Conservation (phyloP, 37 sponge, comb jelly and placozoan species). For the Mnemiopsis leidyi region DNA sequence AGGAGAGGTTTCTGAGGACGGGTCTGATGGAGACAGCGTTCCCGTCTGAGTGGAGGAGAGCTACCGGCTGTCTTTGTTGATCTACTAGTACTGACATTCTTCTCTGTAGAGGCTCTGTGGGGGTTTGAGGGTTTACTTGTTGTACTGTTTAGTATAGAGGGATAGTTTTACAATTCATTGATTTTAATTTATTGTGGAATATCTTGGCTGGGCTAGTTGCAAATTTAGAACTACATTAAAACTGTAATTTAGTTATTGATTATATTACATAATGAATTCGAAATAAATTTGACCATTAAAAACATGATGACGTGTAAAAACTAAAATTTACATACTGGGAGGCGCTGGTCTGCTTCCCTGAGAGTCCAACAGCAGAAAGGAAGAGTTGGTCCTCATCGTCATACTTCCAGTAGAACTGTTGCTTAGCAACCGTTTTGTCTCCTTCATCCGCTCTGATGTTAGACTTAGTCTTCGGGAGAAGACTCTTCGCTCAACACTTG, state of each 20-base stretch:
- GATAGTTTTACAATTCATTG: neutral
- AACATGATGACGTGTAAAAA: too few species aligned
- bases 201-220: too few species aligned
- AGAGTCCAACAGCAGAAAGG: neutral
- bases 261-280: too few species aligned
- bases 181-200: too few species aligned
- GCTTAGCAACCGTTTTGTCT: neutral
- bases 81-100: neutral
- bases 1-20: neutral
- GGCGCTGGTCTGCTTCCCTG: neutral
- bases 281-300: too few species aligned
- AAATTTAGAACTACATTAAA: too few species aligned
- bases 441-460: conserved; percentile 11
- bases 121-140: too few species aligned
- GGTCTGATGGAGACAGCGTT: neutral
- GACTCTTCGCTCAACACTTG: neutral
- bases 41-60: neutral
- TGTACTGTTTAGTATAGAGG: neutral
- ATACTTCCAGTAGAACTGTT: neutral
- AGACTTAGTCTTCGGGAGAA: neutral
- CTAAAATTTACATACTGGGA: neutral
- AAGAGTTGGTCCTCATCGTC: neutral
- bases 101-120: neutral
- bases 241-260: too few species aligned
- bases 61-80: conserved; percentile 12